Evolutionary conservation across 1,140 invertebrate species (phyloP), one percentile per base, ranked within the genome.

Genomic region (Archivesica marissinica): DNA sequence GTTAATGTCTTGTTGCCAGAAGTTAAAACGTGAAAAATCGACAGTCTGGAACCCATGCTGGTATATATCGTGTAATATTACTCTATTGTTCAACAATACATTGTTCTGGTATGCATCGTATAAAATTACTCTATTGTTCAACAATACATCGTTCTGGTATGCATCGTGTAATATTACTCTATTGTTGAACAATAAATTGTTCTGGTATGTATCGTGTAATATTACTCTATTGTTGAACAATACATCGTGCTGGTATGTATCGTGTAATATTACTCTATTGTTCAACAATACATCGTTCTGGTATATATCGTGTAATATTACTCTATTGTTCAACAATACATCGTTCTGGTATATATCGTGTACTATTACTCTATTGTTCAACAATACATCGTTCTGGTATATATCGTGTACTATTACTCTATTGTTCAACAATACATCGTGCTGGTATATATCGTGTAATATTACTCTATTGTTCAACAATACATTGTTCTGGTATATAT

Each of bases 331-430:
- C 59, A 72, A 56, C 44, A 66, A 66, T 33, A 70, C 2, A 28
- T n/a, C 33, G 28, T 81, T 81, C 28, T 70, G 79, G 79, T 81
- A 70, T 30, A 44, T 56, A 23, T 23, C 39, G 20, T 66, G n/a
- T n/a, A n/a, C n/a, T n/a, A n/a, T n/a, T n/a, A n/a, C 35, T 13
- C 28, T 56, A 17, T 30, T 81, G 2, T 81, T 54, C 59, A 72
- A 56, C 44, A 66, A 66, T 33, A 70, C 2, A 28, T n/a, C 33
- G 28, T 81, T 81, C 28, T 70, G 79, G 79, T 81, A 70, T 30
- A 44, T 56, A 23, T 23, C 39, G 20, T 66, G n/a, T n/a, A n/a
- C n/a, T n/a, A n/a, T n/a, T n/a, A n/a, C 35, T 13, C 28, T 56
- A 17, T 30, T 81, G 2, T 81, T 54, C 59, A 72, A 56, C 44